These are phyloP conservation scores for Holotrichia oblita DNA, from an alignment of 1,140 invertebrate species.

Conservation along the genomic window DNA sequence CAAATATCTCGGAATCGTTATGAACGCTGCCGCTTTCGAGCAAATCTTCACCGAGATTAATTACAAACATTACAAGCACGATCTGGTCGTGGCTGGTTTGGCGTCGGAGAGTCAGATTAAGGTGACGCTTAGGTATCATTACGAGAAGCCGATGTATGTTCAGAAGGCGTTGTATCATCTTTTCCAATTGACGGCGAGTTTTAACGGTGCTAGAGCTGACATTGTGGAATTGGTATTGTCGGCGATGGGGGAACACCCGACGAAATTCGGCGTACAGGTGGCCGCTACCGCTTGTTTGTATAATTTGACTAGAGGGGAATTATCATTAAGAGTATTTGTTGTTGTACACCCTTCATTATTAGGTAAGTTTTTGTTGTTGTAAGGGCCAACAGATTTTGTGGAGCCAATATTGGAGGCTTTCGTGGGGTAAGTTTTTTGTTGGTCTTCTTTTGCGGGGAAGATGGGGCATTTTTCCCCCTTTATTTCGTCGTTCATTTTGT, in stretches of 20 bases:
- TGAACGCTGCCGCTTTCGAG: constrained; percentile 53
- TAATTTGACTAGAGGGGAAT: constrained; percentile 77
- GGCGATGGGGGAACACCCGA: constrained; percentile 73
- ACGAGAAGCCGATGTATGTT: constrained; percentile 69
- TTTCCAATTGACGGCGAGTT: constrained; percentile 67
- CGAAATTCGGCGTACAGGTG: constrained; percentile 79
- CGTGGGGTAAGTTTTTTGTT: too few species aligned
- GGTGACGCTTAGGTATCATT: constrained; percentile 68
- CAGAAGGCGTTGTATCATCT: constrained; percentile 79
- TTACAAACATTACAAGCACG: constrained; percentile 43
- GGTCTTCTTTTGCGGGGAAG: too few species aligned
- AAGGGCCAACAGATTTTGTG: too few species aligned
- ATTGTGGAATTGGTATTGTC: constrained; percentile 77
- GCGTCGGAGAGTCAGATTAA: constrained; percentile 49
- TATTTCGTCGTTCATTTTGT: too few species aligned
- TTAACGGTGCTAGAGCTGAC: constrained; percentile 65
- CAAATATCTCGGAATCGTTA: constrained; percentile 56
- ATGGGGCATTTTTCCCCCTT: too few species aligned
- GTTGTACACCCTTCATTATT: constrained; percentile 76
- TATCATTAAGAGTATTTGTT: constrained; percentile 72
- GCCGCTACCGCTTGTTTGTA: constrained; percentile 85
- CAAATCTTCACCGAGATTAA: constrained; percentile 50
- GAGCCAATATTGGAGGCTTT: too few species aligned
- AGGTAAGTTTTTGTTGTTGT: constrained; percentile 9
- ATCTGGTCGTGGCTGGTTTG: constrained; percentile 55